Evolutionary conservation across 2,888 invertebrate genomes (phyloP).

Genomic region (Piscicola geometra): DNA sequence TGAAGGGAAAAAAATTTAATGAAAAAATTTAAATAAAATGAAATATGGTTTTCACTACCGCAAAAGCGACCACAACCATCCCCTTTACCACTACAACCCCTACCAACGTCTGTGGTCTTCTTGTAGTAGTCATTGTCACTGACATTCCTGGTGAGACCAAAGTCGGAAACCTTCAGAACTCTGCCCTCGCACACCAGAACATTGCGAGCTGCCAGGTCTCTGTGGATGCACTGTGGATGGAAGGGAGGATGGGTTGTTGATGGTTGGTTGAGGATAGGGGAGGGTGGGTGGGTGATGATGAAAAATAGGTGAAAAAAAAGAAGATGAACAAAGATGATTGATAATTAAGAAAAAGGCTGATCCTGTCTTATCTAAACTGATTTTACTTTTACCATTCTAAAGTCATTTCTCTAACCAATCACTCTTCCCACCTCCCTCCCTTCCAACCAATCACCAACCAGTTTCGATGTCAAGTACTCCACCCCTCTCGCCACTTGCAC

Average conservation of each 20-base stretch:
- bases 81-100: too few relatives aligned
- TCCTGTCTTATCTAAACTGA: too few relatives aligned
- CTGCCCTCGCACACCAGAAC: slow-evolving; percentile 89
- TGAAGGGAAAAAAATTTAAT: background rate
- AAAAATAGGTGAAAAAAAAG: too few relatives aligned
- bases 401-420: too few relatives aligned
- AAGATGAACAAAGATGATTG: too few relatives aligned
- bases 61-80: too few relatives aligned
- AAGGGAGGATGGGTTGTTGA: background rate
- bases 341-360: too few relatives aligned
- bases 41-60: too few relatives aligned
- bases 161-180: slow-evolving; percentile 74
- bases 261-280: too few relatives aligned
- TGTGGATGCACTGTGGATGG: slow-evolving; percentile 76
- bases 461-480: slow-evolving; percentile 90
- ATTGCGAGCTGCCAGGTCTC: slow-evolving; percentile 94
- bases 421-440: background rate
- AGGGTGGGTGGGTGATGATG: too few relatives aligned
- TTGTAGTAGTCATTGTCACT: slow-evolving; percentile 23
- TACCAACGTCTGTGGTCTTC: slow-evolving; percentile 26
- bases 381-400: too few relatives aligned
- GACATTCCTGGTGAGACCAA: slow-evolving; percentile 20
- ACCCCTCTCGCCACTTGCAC: slow-evolving; percentile 95
- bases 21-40: too few relatives aligned
- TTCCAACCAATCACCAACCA: slow-evolving; percentile 60